phyloP scores from a whole-genome alignment of 2,113 vertebrate genomes.

The Apeltes quadracus region DNA sequence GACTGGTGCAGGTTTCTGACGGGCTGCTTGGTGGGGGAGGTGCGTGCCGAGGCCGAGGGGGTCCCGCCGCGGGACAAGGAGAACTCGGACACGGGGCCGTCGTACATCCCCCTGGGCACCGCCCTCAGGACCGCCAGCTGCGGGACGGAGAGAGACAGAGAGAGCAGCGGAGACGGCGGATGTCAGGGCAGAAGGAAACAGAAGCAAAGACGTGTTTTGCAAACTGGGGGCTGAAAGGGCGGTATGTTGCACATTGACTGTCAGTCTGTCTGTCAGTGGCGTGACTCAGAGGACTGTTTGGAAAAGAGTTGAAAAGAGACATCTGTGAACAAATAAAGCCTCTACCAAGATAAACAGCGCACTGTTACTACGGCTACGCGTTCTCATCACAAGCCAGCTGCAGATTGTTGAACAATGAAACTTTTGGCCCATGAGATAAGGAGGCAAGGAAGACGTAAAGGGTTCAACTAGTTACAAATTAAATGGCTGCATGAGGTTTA shows the following conservation, averaged over 20 bases:
- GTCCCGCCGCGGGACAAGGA: slow-evolving; percentile 92
- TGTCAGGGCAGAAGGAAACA: neutral
- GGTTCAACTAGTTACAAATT: slow-evolving; percentile 6
- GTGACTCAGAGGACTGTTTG: slow-evolving; percentile 50
- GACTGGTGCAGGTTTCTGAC: slow-evolving; percentile 97
- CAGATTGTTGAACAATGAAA: slow-evolving; percentile 45
- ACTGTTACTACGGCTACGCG: slow-evolving; percentile 50
- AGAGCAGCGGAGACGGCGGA: neutral
- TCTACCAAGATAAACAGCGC: slow-evolving; percentile 66
- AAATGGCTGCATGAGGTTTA: slow-evolving; percentile 12
- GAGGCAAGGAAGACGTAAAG: slow-evolving; percentile 2
- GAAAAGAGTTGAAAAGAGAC: slow-evolving; percentile 66
- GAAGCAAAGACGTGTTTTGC: neutral
- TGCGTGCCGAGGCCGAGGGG: slow-evolving; percentile 89
- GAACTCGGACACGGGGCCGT: slow-evolving; percentile 94
- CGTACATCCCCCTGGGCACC: slow-evolving; percentile 95
- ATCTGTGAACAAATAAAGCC: slow-evolving; percentile 60
- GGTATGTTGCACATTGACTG: slow-evolving; percentile 2
- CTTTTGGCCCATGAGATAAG: slow-evolving; percentile 8
- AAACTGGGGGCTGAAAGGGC: too few species aligned
- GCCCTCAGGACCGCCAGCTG: slow-evolving; percentile 94
- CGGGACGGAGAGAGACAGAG: too few species aligned
- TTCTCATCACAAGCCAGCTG: slow-evolving; percentile 60
- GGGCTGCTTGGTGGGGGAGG: slow-evolving; percentile 92
- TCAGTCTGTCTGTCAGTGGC: slow-evolving; percentile 39